phyloP scores from a whole-genome alignment of 1,140 invertebrate genomes.

The Lepidostoma basale region DNA sequence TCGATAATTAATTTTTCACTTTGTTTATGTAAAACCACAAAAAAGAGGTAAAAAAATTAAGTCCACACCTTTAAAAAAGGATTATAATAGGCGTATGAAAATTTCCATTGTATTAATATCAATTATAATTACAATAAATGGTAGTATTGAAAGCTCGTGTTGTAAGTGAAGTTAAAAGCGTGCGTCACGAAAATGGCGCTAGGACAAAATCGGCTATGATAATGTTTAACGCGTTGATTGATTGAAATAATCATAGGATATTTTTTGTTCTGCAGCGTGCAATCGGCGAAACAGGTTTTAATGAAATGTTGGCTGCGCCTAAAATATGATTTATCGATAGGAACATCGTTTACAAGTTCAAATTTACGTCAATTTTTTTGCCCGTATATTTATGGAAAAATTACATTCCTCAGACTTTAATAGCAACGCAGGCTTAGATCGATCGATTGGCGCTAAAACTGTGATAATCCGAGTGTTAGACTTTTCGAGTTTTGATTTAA shows the following conservation, averaged over 20 bases:
- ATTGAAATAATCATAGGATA: conserved; percentile 1
- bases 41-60: too few relatives aligned
- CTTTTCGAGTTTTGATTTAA: too few relatives aligned
- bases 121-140: not conserved
- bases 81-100: not conserved
- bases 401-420: not conserved
- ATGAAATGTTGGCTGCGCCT: conserved; percentile 23
- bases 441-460: not conserved
- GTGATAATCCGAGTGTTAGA: too few relatives aligned
- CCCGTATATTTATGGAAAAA: not conserved
- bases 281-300: not conserved
- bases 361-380: not conserved
- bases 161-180: not conserved
- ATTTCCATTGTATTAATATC: not conserved
- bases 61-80: not conserved
- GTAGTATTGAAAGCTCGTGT: not conserved
- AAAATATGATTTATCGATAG: conserved; percentile 11
- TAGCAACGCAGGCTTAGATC: not conserved
- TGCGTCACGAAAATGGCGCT: too few relatives aligned
- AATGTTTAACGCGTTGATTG: not conserved
- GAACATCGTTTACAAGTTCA: conserved; percentile 5
- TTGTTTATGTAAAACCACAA: too few relatives aligned
- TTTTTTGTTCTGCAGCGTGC: not conserved
- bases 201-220: too few relatives aligned
- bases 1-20: too few relatives aligned